A percentile compares a stretch with the other conserved stretches of the same genome.
Conservation (phyloP, 2,888 invertebrate genomes). For the Drosophila algonquin region DNA sequence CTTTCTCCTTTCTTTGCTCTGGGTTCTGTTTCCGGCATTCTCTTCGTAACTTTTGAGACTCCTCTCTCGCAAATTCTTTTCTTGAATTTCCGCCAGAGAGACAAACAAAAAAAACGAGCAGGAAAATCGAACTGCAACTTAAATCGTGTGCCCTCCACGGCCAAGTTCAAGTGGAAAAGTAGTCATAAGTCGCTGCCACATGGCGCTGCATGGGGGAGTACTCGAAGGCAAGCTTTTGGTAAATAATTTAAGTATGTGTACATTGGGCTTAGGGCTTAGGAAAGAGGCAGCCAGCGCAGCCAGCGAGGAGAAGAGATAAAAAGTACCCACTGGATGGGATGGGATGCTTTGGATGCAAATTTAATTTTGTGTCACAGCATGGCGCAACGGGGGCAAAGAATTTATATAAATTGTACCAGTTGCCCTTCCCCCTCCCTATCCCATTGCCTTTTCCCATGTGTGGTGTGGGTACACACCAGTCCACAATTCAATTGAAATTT, state of each 20-base stretch:
- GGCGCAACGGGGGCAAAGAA: conserved; percentile 34
- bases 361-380: conserved; percentile 60
- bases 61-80: background rate
- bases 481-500: conserved; percentile 63
- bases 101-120: background rate
- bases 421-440: background rate
- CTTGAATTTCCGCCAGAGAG: conserved; percentile 5
- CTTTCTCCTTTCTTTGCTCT: background rate
- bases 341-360: conserved; percentile 46
- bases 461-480: background rate
- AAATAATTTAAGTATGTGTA: conserved; percentile 68
- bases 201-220: conserved; percentile 16
- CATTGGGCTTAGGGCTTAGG: conserved; percentile 34
- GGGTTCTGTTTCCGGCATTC: too few species aligned
- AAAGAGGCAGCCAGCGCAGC: background rate
- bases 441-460: background rate
- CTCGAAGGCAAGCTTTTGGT: conserved; percentile 40
- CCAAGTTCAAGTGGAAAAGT: conserved; percentile 70
- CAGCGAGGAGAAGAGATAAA: background rate
- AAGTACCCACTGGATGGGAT: conserved; percentile 9
- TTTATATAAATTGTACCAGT: conserved; percentile 41
- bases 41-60: background rate
- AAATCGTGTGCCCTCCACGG: conserved; percentile 38
- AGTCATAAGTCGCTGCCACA: conserved; percentile 54
- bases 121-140: conserved; percentile 44